Evolutionary conservation across 2,888 invertebrate species (phyloP), one percentile per base, ranked within the genome.

Genomic region (Tenthredo mesomela): DNA sequence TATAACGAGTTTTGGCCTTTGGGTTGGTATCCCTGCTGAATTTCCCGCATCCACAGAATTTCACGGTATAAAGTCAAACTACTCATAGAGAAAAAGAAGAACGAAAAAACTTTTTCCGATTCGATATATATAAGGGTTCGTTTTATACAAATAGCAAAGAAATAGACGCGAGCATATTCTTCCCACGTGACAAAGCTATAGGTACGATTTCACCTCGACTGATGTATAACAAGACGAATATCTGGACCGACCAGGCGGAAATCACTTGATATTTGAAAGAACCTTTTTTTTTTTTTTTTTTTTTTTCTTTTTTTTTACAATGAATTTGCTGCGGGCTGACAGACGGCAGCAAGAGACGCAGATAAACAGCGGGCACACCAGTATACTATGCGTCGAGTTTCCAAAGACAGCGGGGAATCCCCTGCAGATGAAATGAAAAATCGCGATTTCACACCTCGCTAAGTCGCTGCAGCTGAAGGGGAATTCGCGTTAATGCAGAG

Each of bases 391-490:
- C 29, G 1, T 71, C 0, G 43, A 71, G 43, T 43, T 21, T 71
- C 43, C 1, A 33, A 33, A 33, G 25, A 67, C 67, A 29, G 15
- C 67, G 33, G 67, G 67, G 18, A 33, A 33, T 33, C 33, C 67
- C 18, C 33, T 4, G 58, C n/a, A 2, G 33, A 67, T 67, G 67
- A 67, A 67, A 67, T 67, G 33, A 67, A 67, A 67, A 67, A 33
- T 33, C 67, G 18, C 67, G 67, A 67, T 67, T 67, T 67, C 67
- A 67, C 67, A 67, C 67, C 5, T 67, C 67, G 67, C 67, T 18
- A 18, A 15, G 15, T 33, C 33, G 2, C n/a, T 54, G 15, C n/a
- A 15, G 54, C 58, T 7, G 0, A 18, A 2, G 4, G 3, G 33
- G 12, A 33, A 33, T 67, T 67, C 33, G 7, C 4, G 1, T 33